Percentiles rank a stretch among this genome's conserved stretches.
Evolutionary conservation across 2,888 invertebrate species (phyloP).

Genomic region (Odontothrips loti): DNA sequence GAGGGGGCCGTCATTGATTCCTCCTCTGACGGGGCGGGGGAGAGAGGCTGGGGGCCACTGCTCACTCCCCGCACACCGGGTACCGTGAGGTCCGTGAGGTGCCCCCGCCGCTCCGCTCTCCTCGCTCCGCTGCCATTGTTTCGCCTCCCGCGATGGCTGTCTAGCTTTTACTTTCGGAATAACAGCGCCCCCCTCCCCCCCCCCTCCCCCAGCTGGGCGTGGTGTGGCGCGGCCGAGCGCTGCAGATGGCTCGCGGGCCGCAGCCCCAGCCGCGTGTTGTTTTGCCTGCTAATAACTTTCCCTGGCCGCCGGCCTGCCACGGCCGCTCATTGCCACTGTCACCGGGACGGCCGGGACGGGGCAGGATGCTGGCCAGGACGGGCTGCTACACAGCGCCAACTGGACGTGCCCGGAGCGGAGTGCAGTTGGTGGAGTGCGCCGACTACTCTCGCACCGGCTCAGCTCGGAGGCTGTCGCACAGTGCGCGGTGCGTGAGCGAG

Average conservation of each 20-base stretch:
- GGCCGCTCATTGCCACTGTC: not conserved
- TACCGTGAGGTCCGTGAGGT: not conserved
- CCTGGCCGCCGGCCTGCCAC: not conserved
- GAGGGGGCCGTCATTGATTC: not conserved
- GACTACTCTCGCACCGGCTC: no score
- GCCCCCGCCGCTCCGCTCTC: not conserved
- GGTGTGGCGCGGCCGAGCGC: not conserved
- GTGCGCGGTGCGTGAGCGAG: no score
- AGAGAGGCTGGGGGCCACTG: not conserved
- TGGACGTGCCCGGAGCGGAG: no score
- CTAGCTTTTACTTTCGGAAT: conserved; percentile 19
- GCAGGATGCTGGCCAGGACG: no score
- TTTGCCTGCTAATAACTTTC: conserved; percentile 26
- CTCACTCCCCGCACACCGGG: not conserved
- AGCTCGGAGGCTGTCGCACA: no score
- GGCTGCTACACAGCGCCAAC: no score
- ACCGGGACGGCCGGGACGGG: no score
- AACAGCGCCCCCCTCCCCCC: not conserved
- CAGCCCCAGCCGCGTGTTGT: conserved; percentile 37
- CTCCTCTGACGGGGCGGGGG: not conserved
- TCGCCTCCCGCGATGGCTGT: conserved; percentile 2
- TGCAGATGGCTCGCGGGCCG: conserved; percentile 39
- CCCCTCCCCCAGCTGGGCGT: not conserved
- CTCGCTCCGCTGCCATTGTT: conserved; percentile 7
- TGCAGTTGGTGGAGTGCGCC: no score